phyloP scores from a whole-genome alignment of 2,113 vertebrate genomes.

The Carassius auratus region DNA sequence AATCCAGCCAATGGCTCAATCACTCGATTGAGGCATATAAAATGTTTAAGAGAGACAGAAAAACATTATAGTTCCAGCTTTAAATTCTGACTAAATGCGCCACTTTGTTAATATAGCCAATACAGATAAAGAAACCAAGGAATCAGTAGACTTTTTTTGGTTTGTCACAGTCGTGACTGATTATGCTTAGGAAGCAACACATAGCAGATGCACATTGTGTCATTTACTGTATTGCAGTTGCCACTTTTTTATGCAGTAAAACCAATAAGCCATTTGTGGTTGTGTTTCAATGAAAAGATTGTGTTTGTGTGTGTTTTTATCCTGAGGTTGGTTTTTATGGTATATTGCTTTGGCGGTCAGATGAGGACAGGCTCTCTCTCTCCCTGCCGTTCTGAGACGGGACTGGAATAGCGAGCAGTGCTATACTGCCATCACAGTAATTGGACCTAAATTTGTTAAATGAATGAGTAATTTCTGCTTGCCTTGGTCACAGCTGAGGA shows the following conservation, averaged over 20 bases:
- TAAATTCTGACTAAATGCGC: no score
- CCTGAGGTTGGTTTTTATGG: constrained; percentile 38
- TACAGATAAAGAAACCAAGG: no score
- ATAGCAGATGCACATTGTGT: neutral
- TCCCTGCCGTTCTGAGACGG: constrained; percentile 49
- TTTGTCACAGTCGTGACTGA: neutral
- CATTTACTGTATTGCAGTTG: neutral
- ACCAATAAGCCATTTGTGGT: no score
- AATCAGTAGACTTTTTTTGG: neutral
- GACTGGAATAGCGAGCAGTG: constrained; percentile 65
- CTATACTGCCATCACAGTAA: constrained; percentile 47
- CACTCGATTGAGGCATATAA: neutral
- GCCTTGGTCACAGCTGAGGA: constrained; percentile 68
- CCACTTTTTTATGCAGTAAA: no score
- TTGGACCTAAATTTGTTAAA: constrained; percentile 60
- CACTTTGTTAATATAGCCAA: no score
- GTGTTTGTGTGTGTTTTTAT: constrained; percentile 36
- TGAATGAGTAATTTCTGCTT: constrained; percentile 69
- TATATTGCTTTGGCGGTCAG: constrained; percentile 59
- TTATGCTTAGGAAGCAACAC: neutral
- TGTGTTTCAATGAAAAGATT: neutral
- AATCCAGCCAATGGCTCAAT: constrained; percentile 19
- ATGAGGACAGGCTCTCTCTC: constrained; percentile 55
- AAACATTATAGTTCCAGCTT: no score
- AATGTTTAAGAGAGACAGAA: neutral